These are phyloP conservation scores for Cyprinella venusta DNA, from an alignment of 2,797 vertebrate genomes.

Conservation along the genomic window DNA sequence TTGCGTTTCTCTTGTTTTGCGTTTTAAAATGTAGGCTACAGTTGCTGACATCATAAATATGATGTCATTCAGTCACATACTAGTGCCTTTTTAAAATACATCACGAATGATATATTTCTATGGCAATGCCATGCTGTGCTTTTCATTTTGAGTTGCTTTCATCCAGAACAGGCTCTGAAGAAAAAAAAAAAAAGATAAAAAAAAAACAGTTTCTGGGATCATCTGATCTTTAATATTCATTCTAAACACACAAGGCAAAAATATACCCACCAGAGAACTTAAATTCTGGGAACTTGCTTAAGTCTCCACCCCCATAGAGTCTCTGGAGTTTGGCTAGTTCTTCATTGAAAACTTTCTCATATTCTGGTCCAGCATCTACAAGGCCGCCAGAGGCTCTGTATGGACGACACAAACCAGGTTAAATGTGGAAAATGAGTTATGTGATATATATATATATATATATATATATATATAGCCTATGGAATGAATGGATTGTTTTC, in stretches of 20 bases:
- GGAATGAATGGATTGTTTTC: neutral
- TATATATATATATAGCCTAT: neutral
- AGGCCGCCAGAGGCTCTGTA: conserved; percentile 81
- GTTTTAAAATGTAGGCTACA: neutral
- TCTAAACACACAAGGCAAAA: neutral
- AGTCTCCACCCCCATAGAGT: conserved; percentile 82
- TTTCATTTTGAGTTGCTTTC: conserved; percentile 70
- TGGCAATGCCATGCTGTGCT: conserved; percentile 14
- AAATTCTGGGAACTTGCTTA: conserved; percentile 87
- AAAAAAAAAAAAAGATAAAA: conserved; percentile 39
- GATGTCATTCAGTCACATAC: neutral
- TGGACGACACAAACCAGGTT: neutral
- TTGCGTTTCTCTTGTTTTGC: neutral
- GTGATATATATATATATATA: neutral
- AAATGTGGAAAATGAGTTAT: neutral
- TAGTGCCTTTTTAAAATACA: neutral
- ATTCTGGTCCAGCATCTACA: conserved; percentile 83
- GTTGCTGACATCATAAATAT: neutral
- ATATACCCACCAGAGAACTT: conserved; percentile 83
- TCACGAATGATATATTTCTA: conserved; percentile 2
- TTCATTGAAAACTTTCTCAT: conserved; percentile 82
- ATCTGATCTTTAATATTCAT: neutral
- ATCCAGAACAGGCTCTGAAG: conserved; percentile 85
- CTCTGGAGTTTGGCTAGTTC: conserved; percentile 86
- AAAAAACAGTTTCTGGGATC: neutral